Evolutionary conservation across 2,888 invertebrate species (phyloP).

Genomic region (Chrysomela aeneicollis): DNA sequence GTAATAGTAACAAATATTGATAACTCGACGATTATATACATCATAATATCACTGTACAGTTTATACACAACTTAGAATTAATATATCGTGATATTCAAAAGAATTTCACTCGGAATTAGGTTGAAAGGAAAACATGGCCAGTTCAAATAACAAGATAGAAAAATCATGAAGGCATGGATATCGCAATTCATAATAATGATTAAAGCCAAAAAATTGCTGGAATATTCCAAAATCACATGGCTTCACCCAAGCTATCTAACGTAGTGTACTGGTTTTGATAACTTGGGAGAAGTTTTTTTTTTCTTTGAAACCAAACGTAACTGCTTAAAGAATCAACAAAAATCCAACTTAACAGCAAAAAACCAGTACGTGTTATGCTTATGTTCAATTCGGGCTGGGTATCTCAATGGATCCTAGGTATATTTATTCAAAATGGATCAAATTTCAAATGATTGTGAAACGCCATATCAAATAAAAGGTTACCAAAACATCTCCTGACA

Average conservation of each 20-base stretch:
- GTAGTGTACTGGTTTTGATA: too few species aligned
- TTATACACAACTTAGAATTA: constrained; percentile 41
- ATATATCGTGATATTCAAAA: constrained; percentile 7
- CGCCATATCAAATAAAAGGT: constrained; percentile 38
- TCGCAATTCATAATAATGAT: constrained; percentile 19
- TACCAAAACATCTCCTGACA: constrained; percentile 18
- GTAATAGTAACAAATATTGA: constrained; percentile 60
- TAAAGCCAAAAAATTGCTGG: constrained; percentile 28
- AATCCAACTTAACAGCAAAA: constrained; percentile 6
- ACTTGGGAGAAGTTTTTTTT: background rate
- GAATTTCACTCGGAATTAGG: constrained; percentile 2
- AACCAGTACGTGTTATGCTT: background rate
- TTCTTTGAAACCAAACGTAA: constrained; percentile 2
- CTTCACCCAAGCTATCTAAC: background rate
- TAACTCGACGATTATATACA: constrained; percentile 54
- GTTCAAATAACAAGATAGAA: constrained; percentile 29
- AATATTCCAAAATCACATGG: background rate
- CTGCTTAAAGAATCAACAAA: background rate
- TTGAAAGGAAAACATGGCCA: constrained; percentile 33
- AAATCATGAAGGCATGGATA: constrained; percentile 17
- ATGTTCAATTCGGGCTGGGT: background rate
- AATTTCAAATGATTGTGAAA: constrained; percentile 44
- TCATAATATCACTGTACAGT: constrained; percentile 52
- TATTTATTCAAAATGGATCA: too few species aligned
- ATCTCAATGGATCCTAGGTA: too few species aligned